Evolutionary conservation across 2,113 vertebrate genomes (phyloP), one percentile per base, ranked within the genome.

Genomic region (Zapus hudsonius): DNA sequence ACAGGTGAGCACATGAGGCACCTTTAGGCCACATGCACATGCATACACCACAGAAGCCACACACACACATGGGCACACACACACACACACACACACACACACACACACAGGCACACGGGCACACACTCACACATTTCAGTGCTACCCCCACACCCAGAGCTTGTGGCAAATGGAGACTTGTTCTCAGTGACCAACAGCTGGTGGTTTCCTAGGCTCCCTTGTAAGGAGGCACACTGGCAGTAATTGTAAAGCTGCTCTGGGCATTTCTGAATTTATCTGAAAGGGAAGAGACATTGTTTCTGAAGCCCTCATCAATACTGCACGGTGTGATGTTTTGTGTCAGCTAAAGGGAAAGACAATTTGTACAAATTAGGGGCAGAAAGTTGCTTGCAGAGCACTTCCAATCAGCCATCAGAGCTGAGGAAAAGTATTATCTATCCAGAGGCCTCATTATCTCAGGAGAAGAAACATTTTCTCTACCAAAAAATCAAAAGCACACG

Each of bases 341-440:
- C 64, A 72, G 72, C 59, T 73, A 33, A 95, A 87, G 40, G 33
- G 67, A 64, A 93, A 95, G 87, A 52, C 75, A 81, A 47, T 85
- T 75, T 79, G 36, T 88, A 70, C 40, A 83, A 90, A 88, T 75
- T 88, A 94, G 91, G n/a, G 64, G 78, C 83, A 89, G 64, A 55
- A 84, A 88, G 31, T 73, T 61, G 84, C 67, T 94, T 84, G 72
- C 72, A 7, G 78, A 84, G 40, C 42, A 63, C 64, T 36, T 84
- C 55, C 15, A 40, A 81, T 81, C 12, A 9, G 59, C 55, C 59
- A 52, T 42, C 42, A 57, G 42, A 66, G 74, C 36, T 64, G 31
- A 23, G 59, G 42, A 90, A 96, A 94, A 19, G 57, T 9, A 38
- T 44, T 61, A 61, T 90, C 36, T 82, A 15, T 87, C 69, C 38